Evolutionary conservation across 2,797 vertebrate species (phyloP).

Genomic region (Microtus californicus): DNA sequence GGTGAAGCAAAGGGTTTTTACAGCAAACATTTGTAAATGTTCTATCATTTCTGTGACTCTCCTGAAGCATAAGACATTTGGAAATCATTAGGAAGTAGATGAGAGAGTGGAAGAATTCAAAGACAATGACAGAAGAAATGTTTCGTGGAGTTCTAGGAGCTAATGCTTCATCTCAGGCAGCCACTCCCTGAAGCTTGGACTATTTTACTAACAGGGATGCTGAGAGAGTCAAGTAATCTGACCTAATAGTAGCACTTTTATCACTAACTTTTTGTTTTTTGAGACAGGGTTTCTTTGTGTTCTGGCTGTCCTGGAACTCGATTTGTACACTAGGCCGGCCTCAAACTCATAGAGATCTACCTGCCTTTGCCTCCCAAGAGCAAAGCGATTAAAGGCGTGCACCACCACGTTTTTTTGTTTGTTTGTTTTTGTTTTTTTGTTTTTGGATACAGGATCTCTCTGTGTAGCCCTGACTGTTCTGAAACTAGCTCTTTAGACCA

Average conservation of each 20-base stretch:
- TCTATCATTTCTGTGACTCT: slow-evolving; percentile 3
- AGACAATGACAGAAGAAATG: neutral
- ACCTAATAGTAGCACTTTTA: neutral
- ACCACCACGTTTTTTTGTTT: neutral
- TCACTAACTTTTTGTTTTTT: neutral
- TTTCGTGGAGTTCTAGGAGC: neutral
- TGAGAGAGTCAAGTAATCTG: slow-evolving; percentile 21
- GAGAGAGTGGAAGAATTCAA: neutral
- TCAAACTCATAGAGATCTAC: neutral
- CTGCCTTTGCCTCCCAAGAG: neutral
- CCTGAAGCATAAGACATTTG: neutral
- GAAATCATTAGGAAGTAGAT: slow-evolving; percentile 35
- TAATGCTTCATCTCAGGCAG: neutral
- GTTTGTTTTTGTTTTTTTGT: neutral
- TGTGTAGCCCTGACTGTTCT: neutral
- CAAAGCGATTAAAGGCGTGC: too few species aligned
- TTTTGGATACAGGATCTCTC: neutral
- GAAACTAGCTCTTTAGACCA: neutral
- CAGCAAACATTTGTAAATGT: neutral
- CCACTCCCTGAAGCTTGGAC: neutral
- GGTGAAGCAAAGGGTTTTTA: neutral
- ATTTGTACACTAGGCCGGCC: neutral
- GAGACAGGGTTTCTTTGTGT: neutral
- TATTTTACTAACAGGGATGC: neutral
- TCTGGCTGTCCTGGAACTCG: neutral